A percentile compares a stretch with the other conserved stretches of the same genome.
Evolutionary conservation across 2,113 vertebrate genomes (phyloP).

Genomic region (Lanius collurio): DNA sequence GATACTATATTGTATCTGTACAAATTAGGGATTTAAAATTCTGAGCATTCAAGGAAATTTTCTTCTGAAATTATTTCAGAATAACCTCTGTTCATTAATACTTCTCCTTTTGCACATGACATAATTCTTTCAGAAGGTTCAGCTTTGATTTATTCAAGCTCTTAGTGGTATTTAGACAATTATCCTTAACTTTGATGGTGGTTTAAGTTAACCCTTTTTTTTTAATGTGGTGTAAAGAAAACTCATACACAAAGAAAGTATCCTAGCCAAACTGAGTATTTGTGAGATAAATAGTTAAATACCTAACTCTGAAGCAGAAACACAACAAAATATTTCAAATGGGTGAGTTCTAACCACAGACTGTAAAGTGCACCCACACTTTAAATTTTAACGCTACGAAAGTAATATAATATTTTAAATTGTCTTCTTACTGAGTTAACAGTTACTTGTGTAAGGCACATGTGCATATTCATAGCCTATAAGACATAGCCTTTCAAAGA

Average conservation of each 20-base stretch:
- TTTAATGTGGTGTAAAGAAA: not conserved
- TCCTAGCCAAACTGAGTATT: not conserved
- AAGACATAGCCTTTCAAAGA: not conserved
- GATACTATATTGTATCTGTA: not conserved
- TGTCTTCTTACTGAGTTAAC: not conserved
- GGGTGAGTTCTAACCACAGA: not conserved
- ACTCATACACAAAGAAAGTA: not conserved
- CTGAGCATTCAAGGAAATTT: not conserved
- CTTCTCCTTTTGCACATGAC: not conserved
- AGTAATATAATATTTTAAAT: not conserved
- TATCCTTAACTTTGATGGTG: not conserved
- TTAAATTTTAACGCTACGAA: not conserved
- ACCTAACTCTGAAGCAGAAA: not conserved
- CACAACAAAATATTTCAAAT: not conserved
- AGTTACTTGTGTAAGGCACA: not conserved
- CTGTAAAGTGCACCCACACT: not conserved
- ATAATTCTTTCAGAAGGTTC: not conserved
- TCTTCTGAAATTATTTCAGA: not conserved
- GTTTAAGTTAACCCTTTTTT: not conserved
- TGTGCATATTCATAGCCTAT: not conserved
- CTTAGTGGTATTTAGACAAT: not conserved
- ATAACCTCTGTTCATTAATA: not conserved
- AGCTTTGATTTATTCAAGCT: not conserved
- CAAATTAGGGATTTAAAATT: not conserved
- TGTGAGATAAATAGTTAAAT: not conserved